Evolutionary conservation across 2,888 invertebrate species (phyloP), one percentile per base, ranked within the genome.

Genomic region (Pediacus dermestoides): DNA sequence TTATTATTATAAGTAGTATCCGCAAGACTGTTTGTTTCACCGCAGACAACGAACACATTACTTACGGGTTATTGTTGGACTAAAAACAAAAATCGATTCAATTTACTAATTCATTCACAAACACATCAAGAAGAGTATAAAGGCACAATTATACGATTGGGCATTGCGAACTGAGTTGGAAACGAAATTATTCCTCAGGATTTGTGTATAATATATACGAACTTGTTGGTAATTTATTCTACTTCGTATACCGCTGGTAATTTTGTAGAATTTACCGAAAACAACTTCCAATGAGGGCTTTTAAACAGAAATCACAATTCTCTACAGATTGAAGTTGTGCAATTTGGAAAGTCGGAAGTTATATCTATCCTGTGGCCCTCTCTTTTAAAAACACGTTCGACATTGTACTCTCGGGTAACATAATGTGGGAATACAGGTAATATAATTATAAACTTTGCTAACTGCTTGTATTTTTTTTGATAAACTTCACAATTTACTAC

Each of bases 391-490:
- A 39, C 45, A 44, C 48, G 36, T 48, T 48, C 46, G 45, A 44
- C 46, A 44, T 34, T 48, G 47, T 50, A 44, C 50, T 42, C 50
- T 30, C 38, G 50, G 50, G 50, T 48, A 42, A 44, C 46, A 48
- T 50, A 50, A 46, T 50, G 46, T 48, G 39, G 44, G 45, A 50
- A 48, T 44, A 42, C 39, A 36, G 38, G 48, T 50, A 46, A 50
- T 50, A 44, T 46, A 43, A 48, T 50, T 50, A 50, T 38, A 48
- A 50, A 50, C 46, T 50, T 50, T 46, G 37, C 40, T 50, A 50
- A 50, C 48, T 48, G 37, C 39, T 36, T 50, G 48, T 50, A 50
- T 50, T 50, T 48, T 50, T 50, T 48, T 48, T 50, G 44, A 48
- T 32, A n/a, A n/a, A n/a, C 39, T 39, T 48, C 40, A 37, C 44